Conservation (phyloP, 2,113 vertebrate genomes). For the Centrocercus urophasianus region DNA sequence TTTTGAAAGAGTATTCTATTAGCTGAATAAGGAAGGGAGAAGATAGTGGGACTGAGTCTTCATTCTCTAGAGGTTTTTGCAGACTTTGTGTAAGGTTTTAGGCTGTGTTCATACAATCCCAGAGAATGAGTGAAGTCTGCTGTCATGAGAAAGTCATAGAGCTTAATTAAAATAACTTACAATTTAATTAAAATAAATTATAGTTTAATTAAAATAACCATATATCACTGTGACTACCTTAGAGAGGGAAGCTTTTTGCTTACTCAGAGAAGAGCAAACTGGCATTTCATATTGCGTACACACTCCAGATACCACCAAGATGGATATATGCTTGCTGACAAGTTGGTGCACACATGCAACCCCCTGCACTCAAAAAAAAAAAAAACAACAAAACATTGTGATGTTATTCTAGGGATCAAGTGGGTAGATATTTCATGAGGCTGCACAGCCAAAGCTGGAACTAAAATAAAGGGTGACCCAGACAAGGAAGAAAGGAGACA, state of each 20-base stretch:
- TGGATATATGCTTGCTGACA: neutral
- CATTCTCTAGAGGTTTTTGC: neutral
- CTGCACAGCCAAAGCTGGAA: neutral
- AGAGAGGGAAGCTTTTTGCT: neutral
- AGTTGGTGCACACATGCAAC: neutral
- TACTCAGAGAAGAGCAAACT: neutral
- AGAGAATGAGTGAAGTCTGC: neutral
- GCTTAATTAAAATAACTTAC: slow-evolving; percentile 22
- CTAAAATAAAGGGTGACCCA: neutral
- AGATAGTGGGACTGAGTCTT: neutral
- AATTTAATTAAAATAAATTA: slow-evolving; percentile 27
- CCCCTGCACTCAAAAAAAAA: neutral
- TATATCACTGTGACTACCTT: neutral
- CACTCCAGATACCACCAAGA: neutral
- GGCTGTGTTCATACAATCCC: neutral
- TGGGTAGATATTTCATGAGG: neutral
- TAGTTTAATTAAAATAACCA: slow-evolving; percentile 25
- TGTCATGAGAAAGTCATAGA: neutral
- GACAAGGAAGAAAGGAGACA: neutral
- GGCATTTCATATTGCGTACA: neutral
- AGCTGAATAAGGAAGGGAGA: neutral
- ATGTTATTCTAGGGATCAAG: neutral
- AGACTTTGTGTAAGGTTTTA: neutral
- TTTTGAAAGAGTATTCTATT: neutral
- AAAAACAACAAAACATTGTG: neutral